phyloP scores from a whole-genome alignment of 2,113 vertebrate species.

The Pardalotus punctatus region DNA sequence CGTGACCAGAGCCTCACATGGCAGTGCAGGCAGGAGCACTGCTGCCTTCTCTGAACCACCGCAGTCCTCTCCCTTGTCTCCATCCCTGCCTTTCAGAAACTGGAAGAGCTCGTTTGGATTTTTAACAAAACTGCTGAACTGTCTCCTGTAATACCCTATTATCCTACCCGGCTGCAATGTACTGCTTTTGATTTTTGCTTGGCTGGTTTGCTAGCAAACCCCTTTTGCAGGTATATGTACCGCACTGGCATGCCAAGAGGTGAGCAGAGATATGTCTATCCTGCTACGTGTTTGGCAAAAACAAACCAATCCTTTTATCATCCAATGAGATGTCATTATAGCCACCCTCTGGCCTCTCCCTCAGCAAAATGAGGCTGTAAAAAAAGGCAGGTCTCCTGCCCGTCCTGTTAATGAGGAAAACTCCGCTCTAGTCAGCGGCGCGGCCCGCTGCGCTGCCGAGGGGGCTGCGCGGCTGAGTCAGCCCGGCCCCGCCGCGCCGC shows the following conservation, averaged over 20 bases:
- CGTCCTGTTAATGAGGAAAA: background rate
- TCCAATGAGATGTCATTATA: background rate
- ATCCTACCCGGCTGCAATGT: background rate
- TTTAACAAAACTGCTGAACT: background rate
- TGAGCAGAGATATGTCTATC: background rate
- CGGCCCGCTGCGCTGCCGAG: background rate
- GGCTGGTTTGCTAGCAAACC: background rate
- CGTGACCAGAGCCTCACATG: fast-evolving
- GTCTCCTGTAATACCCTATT: background rate
- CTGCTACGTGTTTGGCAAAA: background rate
- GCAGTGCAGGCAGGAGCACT: background rate
- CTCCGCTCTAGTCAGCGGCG: background rate
- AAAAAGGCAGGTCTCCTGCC: background rate
- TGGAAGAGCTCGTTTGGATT: background rate
- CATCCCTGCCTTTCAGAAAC: background rate
- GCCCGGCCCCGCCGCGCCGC: background rate
- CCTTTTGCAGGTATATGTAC: background rate
- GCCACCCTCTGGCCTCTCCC: background rate
- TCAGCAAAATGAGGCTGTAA: background rate
- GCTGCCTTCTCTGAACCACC: background rate
- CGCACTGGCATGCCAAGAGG: background rate
- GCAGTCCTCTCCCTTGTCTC: background rate
- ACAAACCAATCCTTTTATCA: background rate
- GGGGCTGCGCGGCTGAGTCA: background rate
- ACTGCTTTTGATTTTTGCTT: background rate